Percentiles rank a stretch among this genome's conserved stretches.
These are phyloP conservation scores for Xiphophorus maculatus DNA, from an alignment of 2,113 vertebrate genomes.

Conservation along the genomic window DNA sequence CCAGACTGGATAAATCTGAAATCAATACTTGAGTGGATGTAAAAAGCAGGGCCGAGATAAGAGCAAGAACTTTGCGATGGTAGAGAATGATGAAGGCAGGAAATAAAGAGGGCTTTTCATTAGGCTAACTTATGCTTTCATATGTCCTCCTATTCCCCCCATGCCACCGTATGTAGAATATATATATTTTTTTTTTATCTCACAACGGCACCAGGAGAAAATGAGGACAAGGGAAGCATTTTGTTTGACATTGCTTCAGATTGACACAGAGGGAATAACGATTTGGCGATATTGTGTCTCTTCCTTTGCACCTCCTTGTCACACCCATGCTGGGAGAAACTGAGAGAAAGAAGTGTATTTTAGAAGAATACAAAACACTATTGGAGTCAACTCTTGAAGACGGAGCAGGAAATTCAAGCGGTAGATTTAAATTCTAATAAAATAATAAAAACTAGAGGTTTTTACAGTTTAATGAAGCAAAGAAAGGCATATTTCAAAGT, in stretches of 20 bases:
- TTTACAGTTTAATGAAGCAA: neutral
- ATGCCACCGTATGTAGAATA: neutral
- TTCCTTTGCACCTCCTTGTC: neutral
- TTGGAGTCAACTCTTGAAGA: neutral
- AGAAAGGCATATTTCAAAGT: neutral
- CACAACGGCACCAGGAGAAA: neutral
- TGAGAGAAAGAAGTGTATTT: neutral
- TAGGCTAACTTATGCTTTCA: slow-evolving; percentile 2
- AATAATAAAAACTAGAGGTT: neutral
- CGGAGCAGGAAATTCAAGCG: neutral
- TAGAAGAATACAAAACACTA: neutral
- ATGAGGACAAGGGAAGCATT: neutral
- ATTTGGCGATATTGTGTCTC: neutral
- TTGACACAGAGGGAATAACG: neutral
- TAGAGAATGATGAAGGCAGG: neutral
- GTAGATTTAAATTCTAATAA: neutral
- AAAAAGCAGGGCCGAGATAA: neutral
- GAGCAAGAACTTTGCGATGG: neutral
- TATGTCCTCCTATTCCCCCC: neutral
- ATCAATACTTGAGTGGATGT: neutral
- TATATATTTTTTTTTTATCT: neutral
- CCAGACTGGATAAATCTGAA: slow-evolving; percentile 1
- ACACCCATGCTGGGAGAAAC: neutral
- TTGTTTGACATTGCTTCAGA: neutral
- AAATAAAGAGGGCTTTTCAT: neutral